Percentiles rank a stretch among this genome's conserved stretches.
Conservation (phyloP, 1,140 invertebrate species). For the Wasmannia auropunctata region DNA sequence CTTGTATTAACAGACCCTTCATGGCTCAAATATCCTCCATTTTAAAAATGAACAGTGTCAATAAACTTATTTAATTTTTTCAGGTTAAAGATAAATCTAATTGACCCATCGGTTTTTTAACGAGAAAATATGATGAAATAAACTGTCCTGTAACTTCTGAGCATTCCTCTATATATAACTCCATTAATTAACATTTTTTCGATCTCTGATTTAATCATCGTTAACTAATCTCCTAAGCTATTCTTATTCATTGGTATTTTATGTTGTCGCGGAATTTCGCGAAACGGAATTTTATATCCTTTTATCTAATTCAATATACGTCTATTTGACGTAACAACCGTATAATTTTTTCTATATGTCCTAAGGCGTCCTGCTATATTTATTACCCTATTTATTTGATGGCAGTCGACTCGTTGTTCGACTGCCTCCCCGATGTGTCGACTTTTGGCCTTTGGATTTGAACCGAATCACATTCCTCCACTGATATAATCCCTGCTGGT, state of each 20-base stretch:
- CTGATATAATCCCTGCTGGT: background rate
- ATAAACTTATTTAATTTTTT: constrained; percentile 35
- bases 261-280: background rate
- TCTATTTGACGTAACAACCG: background rate
- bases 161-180: background rate
- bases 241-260: background rate
- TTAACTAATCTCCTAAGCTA: background rate
- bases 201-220: background rate
- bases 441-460: background rate
- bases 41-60: background rate
- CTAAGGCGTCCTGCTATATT: background rate
- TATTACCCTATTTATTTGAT: background rate
- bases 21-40: background rate
- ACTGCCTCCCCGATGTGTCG: background rate
- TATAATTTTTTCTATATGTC: background rate
- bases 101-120: constrained; percentile 11
- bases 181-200: background rate
- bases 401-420: background rate
- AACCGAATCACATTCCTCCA: background rate
- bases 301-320: background rate
- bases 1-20: background rate
- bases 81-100: constrained; percentile 14
- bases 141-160: background rate
- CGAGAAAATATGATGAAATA: constrained; percentile 14
- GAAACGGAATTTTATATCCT: background rate